These are phyloP conservation scores for Mionectes olivaceus DNA, from an alignment of 2,797 vertebrate genomes.

Conservation along the genomic window DNA sequence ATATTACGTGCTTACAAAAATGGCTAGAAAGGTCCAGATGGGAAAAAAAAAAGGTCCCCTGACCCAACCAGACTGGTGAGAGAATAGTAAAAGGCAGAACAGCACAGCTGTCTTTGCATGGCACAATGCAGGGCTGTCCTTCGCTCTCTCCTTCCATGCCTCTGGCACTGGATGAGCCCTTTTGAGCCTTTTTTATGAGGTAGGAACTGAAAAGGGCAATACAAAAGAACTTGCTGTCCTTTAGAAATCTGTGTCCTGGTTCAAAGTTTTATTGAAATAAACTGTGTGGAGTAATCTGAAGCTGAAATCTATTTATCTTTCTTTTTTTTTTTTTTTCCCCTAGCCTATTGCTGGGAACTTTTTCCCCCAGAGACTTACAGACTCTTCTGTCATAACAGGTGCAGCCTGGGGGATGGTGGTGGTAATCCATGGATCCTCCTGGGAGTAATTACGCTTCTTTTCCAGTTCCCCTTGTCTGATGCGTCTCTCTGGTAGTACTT, in stretches of 20 bases:
- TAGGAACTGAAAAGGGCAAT: neutral
- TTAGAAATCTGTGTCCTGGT: neutral
- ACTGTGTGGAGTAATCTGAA: neutral
- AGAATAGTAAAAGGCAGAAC: neutral
- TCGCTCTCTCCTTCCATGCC: fast-evolving
- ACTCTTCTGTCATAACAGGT: neutral
- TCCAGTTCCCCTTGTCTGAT: neutral
- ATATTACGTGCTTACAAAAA: neutral
- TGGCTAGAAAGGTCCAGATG: neutral
- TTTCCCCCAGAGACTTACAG: neutral
- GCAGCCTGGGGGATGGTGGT: neutral
- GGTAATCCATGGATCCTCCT: neutral
- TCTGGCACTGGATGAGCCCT: neutral
- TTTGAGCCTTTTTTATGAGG: neutral
- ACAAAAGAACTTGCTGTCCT: neutral
- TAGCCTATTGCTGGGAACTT: neutral
- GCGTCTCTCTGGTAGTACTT: neutral
- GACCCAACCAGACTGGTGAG: neutral
- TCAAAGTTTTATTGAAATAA: neutral
- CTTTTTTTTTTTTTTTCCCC: neutral
- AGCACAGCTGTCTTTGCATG: neutral
- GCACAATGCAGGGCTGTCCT: neutral
- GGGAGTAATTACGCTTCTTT: conserved; percentile 1
- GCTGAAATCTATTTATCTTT: neutral
- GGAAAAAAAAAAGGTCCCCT: neutral